Conservation (phyloP, 2,888 invertebrate species). For the Chrysopilus asiliformis region DNA sequence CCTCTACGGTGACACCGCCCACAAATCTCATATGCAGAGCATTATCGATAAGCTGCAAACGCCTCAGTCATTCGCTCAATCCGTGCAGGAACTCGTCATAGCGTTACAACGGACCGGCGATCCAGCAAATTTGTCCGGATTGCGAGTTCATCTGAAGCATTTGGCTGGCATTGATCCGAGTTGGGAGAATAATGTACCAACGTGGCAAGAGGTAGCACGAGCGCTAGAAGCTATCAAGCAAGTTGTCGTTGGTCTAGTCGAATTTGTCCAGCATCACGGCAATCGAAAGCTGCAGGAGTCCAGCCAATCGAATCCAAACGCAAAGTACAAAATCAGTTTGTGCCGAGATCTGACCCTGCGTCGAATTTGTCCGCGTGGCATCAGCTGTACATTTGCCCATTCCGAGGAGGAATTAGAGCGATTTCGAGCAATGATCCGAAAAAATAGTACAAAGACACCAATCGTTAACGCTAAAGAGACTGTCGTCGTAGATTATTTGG, state of each 20-base stretch:
- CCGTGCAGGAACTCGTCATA: slow-evolving; percentile 81
- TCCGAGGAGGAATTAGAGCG: slow-evolving; percentile 82
- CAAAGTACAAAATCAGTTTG: slow-evolving; percentile 81
- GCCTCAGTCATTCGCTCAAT: slow-evolving; percentile 82
- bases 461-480: slow-evolving; percentile 20
- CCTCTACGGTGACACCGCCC: slow-evolving; percentile 86
- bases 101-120: slow-evolving; percentile 78
- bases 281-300: slow-evolving; percentile 49
- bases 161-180: slow-evolving; percentile 78
- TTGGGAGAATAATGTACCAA: slow-evolving; percentile 50
- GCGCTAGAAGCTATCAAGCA: slow-evolving; percentile 54
- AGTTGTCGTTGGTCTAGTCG: slow-evolving; percentile 63
- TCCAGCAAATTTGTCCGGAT: slow-evolving; percentile 63
- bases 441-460: slow-evolving; percentile 34
- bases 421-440: slow-evolving; percentile 52
- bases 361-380: slow-evolving; percentile 73
- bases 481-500: slow-evolving; percentile 16
- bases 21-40: slow-evolving; percentile 95
- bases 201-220: slow-evolving; percentile 50
- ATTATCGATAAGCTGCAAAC: slow-evolving; percentile 85
- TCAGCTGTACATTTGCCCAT: slow-evolving; percentile 84
- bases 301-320: slow-evolving; percentile 43
- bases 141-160: slow-evolving; percentile 68
- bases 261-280: slow-evolving; percentile 63
- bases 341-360: slow-evolving; percentile 71